These are phyloP conservation scores for Eulemur albifrons DNA, from an alignment of 2,797 vertebrate species.

Conservation along the genomic window DNA sequence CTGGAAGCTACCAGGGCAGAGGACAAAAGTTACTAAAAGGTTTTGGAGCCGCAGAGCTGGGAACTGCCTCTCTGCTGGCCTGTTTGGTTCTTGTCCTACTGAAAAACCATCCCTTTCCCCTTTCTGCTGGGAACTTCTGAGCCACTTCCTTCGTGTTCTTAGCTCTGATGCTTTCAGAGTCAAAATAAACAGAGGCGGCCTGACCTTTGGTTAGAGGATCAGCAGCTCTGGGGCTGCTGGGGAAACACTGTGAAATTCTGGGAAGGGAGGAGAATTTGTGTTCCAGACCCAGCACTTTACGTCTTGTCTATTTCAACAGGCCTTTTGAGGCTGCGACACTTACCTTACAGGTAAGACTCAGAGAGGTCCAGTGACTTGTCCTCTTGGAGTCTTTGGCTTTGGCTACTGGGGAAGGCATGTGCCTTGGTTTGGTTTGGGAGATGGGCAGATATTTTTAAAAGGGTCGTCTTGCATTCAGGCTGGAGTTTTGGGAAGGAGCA, in stretches of 20 bases:
- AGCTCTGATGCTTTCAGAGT: not conserved
- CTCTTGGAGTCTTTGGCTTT: not conserved
- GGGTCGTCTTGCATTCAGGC: not conserved
- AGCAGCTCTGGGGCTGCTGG: not conserved
- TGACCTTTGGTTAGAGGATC: not conserved
- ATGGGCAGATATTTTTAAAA: not conserved
- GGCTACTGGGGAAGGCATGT: not conserved
- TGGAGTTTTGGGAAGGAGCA: not conserved
- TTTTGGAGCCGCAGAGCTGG: not conserved
- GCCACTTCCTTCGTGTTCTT: not conserved
- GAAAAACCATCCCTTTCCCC: not conserved
- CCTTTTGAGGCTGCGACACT: not conserved
- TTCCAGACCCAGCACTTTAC: rapidly evolving
- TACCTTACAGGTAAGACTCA: not conserved
- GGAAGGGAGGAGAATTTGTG: not conserved
- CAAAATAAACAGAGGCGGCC: not conserved
- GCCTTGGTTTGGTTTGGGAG: not conserved
- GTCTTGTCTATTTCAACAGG: not conserved
- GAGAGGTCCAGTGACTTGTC: not conserved
- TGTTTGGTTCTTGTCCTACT: not conserved
- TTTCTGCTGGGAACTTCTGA: not conserved
- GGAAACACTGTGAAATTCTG: not conserved
- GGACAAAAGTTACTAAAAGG: not conserved
- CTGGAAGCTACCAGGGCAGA: not conserved
- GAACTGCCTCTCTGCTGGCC: not conserved